These are phyloP conservation scores for Ips nitidus DNA, from an alignment of 1,140 invertebrate genomes.

Conservation along the genomic window DNA sequence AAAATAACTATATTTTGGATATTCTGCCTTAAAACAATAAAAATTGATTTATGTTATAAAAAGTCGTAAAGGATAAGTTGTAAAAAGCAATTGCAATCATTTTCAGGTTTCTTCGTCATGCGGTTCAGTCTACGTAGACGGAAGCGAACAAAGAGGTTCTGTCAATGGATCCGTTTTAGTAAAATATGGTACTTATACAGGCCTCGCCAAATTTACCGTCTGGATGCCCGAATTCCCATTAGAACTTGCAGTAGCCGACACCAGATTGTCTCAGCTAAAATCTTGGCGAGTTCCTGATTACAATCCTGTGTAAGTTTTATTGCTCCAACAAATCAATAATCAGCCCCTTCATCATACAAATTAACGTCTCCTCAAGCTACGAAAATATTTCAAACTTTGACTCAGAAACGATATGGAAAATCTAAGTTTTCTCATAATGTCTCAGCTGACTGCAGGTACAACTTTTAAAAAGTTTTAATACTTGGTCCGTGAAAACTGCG, in stretches of 20 bases:
- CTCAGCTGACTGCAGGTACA: conserved; percentile 10
- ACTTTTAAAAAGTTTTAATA: conserved; percentile 14
- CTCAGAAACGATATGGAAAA: conserved; percentile 12
- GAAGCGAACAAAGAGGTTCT: conserved; percentile 91
- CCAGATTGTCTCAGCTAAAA: conserved; percentile 88
- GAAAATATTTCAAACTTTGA: neutral
- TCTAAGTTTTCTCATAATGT: conserved; percentile 15
- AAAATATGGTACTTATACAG: conserved; percentile 90
- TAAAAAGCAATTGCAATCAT: no score
- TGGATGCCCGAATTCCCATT: conserved; percentile 97
- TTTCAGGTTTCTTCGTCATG: conserved; percentile 90
- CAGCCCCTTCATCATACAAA: neutral
- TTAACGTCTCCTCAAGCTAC: neutral
- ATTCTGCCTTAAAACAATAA: no score
- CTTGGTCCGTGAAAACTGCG: neutral
- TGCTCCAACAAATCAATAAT: neutral
- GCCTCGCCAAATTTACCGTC: conserved; percentile 84
- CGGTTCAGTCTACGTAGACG: conserved; percentile 95
- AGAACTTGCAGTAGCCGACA: conserved; percentile 85
- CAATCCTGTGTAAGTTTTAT: conserved; percentile 54
- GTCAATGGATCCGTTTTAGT: conserved; percentile 93
- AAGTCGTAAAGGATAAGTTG: neutral
- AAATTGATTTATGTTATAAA: neutral
- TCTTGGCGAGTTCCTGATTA: conserved; percentile 84
- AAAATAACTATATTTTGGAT: no score